Percentiles rank a stretch among this genome's conserved stretches.
Evolutionary conservation across 2,113 vertebrate species (phyloP).

Genomic region (Polyodon spathula): DNA sequence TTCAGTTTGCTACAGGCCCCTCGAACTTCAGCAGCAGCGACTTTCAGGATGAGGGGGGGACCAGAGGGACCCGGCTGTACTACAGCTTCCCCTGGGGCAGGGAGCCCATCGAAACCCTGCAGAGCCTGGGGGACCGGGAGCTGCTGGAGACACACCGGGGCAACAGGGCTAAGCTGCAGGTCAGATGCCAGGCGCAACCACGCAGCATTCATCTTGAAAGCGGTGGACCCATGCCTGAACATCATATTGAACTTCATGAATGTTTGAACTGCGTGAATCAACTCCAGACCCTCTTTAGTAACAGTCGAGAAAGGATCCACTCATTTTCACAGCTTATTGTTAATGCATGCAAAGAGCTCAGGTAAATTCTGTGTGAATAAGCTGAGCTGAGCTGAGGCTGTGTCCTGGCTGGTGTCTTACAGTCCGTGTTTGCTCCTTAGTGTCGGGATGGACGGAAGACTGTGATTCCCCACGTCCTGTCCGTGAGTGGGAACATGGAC

Average conservation of each 20-base stretch:
- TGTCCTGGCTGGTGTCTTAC: not conserved
- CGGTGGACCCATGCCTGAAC: not conserved
- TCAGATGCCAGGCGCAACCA: slow-evolving; percentile 23
- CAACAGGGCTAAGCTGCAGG: slow-evolving; percentile 54
- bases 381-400: not conserved
- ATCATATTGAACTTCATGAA: no score
- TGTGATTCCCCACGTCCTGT: slow-evolving; percentile 70
- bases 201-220: not conserved
- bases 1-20: slow-evolving; percentile 77
- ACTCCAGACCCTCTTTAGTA: not conserved
- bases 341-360: no score
- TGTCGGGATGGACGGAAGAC: slow-evolving; percentile 68
- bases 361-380: not conserved
- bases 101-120: slow-evolving; percentile 75
- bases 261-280: no score
- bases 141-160: slow-evolving; percentile 62
- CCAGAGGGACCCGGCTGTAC: slow-evolving; percentile 61
- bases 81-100: slow-evolving; percentile 85
- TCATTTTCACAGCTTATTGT: not conserved
- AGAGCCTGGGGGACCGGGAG: slow-evolving; percentile 62
- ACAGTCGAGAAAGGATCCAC: not conserved
- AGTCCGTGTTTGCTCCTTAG: slow-evolving; percentile 42
- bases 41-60: slow-evolving; percentile 48
- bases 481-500: slow-evolving; percentile 70
- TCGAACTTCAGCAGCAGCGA: slow-evolving; percentile 76